Percentiles rank a stretch among this genome's conserved stretches.
phyloP scores from a whole-genome alignment of 1,140 invertebrate genomes.

The Formica selysi region DNA sequence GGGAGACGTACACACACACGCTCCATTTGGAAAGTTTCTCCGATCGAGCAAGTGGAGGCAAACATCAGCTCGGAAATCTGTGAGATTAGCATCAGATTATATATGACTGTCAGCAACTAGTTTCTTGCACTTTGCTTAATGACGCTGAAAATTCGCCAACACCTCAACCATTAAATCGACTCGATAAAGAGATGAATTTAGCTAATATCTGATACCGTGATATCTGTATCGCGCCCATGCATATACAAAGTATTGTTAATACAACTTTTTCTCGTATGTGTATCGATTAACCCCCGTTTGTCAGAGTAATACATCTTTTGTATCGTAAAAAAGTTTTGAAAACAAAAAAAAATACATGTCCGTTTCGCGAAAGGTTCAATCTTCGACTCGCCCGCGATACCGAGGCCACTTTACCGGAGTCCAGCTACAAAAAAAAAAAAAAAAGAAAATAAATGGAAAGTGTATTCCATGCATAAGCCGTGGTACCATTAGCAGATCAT shows the following conservation, averaged over 20 bases:
- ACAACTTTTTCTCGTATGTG: not conserved
- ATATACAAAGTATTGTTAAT: not conserved
- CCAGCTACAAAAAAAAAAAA: constrained; percentile 71
- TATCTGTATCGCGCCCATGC: not conserved
- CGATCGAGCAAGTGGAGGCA: constrained; percentile 29
- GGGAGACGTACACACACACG: not conserved
- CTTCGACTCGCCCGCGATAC: not conserved
- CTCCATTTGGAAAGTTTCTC: constrained; percentile 32
- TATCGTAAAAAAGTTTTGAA: not conserved
- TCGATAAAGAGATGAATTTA: not conserved
- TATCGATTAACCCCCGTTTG: not conserved
- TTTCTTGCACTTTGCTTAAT: constrained; percentile 32
- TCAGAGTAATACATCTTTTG: not conserved
- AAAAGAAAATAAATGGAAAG: constrained; percentile 74
- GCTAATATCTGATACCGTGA: not conserved
- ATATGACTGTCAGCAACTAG: constrained; percentile 5
- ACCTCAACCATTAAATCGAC: not conserved
- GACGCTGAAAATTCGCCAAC: constrained; percentile 16
- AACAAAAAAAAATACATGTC: not conserved
- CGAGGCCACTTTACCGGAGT: constrained; percentile 68
- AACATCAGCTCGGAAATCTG: constrained; percentile 26
- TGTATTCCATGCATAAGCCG: constrained; percentile 89
- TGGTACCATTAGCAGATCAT: constrained; percentile 97
- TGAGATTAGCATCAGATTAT: constrained; percentile 42
- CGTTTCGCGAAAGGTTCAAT: not conserved